Evolutionary conservation across 1,140 invertebrate genomes (phyloP).

Genomic region (Drosophila asahinai): DNA sequence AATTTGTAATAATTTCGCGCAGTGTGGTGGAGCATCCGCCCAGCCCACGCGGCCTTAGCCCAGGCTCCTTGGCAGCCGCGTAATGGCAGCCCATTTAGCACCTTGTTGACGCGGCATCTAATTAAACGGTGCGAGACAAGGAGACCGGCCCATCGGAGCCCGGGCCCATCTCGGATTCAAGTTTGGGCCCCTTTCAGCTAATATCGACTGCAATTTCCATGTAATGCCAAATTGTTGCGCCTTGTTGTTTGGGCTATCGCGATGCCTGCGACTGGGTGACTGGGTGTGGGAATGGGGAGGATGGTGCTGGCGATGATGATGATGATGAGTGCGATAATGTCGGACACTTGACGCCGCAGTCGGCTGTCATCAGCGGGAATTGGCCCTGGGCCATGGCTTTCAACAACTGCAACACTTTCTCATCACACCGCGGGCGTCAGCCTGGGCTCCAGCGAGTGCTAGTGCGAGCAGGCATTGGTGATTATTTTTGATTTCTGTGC

Average conservation of each 20-base stretch:
- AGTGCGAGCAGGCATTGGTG: constrained; percentile 55
- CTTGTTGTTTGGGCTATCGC: constrained; percentile 54
- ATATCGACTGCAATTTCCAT: constrained; percentile 72
- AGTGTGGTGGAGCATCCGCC: constrained; percentile 17
- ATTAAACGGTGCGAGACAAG: constrained; percentile 67
- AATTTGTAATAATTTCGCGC: background rate
- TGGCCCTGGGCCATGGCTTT: constrained; percentile 48
- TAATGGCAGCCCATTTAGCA: constrained; percentile 81
- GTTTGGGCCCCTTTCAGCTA: constrained; percentile 44
- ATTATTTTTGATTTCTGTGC: constrained; percentile 77
- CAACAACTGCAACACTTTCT: constrained; percentile 64
- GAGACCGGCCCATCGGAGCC: constrained; percentile 26
- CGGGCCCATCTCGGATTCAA: constrained; percentile 14
- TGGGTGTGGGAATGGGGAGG: constrained; percentile 10
- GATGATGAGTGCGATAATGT: constrained; percentile 51
- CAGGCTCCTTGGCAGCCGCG: constrained; percentile 17
- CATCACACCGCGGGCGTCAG: constrained; percentile 50
- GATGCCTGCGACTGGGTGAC: constrained; percentile 15
- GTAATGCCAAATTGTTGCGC: constrained; percentile 81
- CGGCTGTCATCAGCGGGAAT: constrained; percentile 32
- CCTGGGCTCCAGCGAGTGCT: constrained; percentile 4
- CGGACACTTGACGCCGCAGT: constrained; percentile 42
- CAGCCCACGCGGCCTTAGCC: constrained; percentile 54
- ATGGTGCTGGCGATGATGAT: constrained; percentile 32
- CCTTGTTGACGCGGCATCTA: constrained; percentile 84